Conservation (phyloP, 2,888 invertebrate genomes). For the Sarcophaga subvicina region DNA sequence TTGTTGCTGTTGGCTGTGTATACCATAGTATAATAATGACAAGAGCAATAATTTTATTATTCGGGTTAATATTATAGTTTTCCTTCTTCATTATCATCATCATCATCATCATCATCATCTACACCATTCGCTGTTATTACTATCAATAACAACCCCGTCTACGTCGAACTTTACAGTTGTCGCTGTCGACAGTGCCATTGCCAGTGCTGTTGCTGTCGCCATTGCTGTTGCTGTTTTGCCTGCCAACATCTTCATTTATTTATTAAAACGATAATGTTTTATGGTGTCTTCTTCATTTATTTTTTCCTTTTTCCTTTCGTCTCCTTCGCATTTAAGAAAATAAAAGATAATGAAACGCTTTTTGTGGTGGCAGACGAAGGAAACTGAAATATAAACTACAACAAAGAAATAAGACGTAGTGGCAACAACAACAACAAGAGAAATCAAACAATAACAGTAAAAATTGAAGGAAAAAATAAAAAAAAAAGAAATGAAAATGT, state of each 20-base stretch:
- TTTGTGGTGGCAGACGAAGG: not conserved
- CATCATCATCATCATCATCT: not conserved
- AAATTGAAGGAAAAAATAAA: not conserved
- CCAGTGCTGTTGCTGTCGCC: not conserved
- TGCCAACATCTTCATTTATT: not conserved
- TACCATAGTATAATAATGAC: not conserved
- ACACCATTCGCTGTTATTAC: not conserved
- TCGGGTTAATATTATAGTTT: slow-evolving; percentile 2
- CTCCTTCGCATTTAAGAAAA: not conserved
- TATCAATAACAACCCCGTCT: not conserved
- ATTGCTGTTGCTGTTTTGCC: not conserved
- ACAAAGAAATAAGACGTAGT: not conserved
- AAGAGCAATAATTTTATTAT: slow-evolving; percentile 10
- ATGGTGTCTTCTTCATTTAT: not conserved
- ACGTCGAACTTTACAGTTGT: not conserved
- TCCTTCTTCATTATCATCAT: slow-evolving; percentile 5
- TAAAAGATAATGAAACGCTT: not conserved
- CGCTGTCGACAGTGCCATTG: not conserved
- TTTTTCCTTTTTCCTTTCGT: not conserved
- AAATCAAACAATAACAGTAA: not conserved
- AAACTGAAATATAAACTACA: not conserved
- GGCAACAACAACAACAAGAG: too few species aligned
- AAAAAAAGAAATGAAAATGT: not conserved
- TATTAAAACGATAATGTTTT: not conserved
- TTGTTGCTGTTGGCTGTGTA: not conserved